Conservation (phyloP, 2,113 vertebrate species). For the Speoplatyrhinus poulsoni region DNA sequence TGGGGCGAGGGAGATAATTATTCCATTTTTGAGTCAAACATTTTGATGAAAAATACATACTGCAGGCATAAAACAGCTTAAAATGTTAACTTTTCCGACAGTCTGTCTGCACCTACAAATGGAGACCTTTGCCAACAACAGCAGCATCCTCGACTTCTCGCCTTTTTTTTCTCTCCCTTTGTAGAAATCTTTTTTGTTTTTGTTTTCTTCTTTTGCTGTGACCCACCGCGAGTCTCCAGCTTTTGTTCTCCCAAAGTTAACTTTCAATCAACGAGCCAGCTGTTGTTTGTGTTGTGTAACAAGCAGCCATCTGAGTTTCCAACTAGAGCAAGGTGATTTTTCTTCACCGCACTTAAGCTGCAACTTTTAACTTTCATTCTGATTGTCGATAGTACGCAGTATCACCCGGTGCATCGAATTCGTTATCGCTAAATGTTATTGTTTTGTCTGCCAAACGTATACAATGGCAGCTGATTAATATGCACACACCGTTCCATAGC, state of each 20-base stretch:
- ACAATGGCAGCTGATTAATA: slow-evolving; percentile 16
- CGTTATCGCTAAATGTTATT: neutral
- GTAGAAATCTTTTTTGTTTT: slow-evolving; percentile 43
- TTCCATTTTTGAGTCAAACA: slow-evolving; percentile 69
- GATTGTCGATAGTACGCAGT: neutral
- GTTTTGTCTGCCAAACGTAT: neutral
- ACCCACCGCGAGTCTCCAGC: slow-evolving; percentile 38
- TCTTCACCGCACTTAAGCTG: too few relatives aligned
- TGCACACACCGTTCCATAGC: slow-evolving; percentile 23
- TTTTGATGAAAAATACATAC: slow-evolving; percentile 71
- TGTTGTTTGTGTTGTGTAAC: slow-evolving; percentile 54
- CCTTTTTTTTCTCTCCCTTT: slow-evolving; percentile 39
- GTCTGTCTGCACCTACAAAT: slow-evolving; percentile 59
- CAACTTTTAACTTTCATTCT: slow-evolving; percentile 4
- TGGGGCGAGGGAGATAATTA: slow-evolving; percentile 61
- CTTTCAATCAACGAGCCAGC: slow-evolving; percentile 65
- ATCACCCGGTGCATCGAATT: neutral
- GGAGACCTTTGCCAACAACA: slow-evolving; percentile 41
- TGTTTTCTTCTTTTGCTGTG: slow-evolving; percentile 56
- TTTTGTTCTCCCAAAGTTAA: slow-evolving; percentile 61
- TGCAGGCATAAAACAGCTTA: slow-evolving; percentile 63
- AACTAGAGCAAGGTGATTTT: too few relatives aligned
- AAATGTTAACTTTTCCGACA: slow-evolving; percentile 65
- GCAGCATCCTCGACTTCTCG: slow-evolving; percentile 34
- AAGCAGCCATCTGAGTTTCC: slow-evolving; percentile 22